Evolutionary conservation across 23 tunicate species (phyloP), one percentile per base, ranked within the genome.

Genomic region (Botrylloides violaceus): DNA sequence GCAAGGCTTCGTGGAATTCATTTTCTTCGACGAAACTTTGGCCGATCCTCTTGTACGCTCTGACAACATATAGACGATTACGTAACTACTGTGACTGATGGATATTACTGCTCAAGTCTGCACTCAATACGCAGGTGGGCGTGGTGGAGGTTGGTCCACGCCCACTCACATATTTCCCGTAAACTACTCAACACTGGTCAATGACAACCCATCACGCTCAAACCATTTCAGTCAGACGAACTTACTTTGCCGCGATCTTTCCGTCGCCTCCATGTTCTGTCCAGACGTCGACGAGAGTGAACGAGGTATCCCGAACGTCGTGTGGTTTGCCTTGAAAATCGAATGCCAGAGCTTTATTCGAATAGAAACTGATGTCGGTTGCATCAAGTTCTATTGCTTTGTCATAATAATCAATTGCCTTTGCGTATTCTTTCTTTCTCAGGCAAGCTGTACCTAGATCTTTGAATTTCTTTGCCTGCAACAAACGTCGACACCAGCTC

Each of bases 221-320:
- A n/a, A n/a, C n/a, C n/a, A n/a, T n/a, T 12, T 18, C 55, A 47
- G 55, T 47, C 18, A 26, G 19, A n/a, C 27, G 50, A 65, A 29
- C 85, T 49, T 48, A 86, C 94, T 93, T 93, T 30, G 95, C 98
- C 33, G 86, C 73, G 1, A 77, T 35, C 36, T 82, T 82, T 47
- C 77, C 78, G 21, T 81, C 98, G 32, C 77, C 81, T 29, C 84
- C 49, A 39, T 77, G 77, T 81, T 85, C 84, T 31, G 82, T 36
- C 37, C 98, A 93, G 1, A 93, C 84, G 22, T 93, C 89, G 18
- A 93, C 71, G 34, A 90, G 94, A 76, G 86, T 77, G n/a, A 29
- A 65, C 47, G 83, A 81, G 20, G 71, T 64, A 55, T 92, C 98
- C 30, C 93, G 76, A 58, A 92, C 84, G 62, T 89, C 74, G 33